Conservation (phyloP, 2,797 vertebrate genomes). For the Acanthiza pusilla region DNA sequence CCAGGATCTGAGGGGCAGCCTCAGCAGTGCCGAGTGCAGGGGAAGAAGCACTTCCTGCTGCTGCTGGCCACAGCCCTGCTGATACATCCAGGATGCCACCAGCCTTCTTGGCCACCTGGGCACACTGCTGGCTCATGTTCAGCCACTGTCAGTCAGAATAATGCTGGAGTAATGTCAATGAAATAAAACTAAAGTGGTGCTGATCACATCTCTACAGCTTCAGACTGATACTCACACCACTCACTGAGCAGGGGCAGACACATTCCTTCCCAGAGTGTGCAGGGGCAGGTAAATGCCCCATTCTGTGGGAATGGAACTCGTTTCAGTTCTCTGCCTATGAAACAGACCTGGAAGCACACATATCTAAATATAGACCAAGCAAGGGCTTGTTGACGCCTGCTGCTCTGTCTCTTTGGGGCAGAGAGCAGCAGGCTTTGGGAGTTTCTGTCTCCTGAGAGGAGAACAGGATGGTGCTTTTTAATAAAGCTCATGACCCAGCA, state of each 20-base stretch:
- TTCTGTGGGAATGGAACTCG: neutral
- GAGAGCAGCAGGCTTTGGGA: neutral
- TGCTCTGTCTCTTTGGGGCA: neutral
- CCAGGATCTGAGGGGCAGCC: neutral
- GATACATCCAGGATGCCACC: neutral
- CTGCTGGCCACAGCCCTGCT: neutral
- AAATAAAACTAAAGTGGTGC: neutral
- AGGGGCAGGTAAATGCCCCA: neutral
- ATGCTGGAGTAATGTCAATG: neutral
- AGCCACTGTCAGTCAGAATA: neutral
- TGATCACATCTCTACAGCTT: neutral
- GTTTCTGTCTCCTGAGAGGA: neutral
- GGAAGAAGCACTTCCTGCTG: neutral
- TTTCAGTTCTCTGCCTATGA: neutral
- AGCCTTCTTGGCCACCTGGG: neutral
- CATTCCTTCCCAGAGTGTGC: neutral
- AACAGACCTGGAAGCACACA: neutral
- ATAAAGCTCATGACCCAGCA: neutral
- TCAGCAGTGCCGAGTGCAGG: neutral
- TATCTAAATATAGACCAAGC: neutral
- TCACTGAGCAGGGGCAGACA: neutral
- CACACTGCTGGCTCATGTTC: accelerated
- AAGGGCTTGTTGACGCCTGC: neutral
- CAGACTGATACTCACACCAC: neutral
- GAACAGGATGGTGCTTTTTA: neutral